Evolutionary conservation across 1,140 invertebrate species (phyloP), one percentile per base, ranked within the genome.

Genomic region (Liolophura sinensis): DNA sequence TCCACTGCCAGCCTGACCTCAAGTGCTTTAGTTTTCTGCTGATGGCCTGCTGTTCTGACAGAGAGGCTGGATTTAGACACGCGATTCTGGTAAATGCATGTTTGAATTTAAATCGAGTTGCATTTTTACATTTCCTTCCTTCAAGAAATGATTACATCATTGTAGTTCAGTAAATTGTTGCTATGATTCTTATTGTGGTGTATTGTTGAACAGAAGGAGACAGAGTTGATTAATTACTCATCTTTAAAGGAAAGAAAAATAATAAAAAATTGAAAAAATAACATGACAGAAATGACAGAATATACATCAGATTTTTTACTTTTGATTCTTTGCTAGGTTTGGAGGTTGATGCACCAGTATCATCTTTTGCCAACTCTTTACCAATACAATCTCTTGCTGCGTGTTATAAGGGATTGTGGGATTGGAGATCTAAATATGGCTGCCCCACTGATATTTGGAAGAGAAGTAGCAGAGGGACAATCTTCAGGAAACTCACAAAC

Each of bases 351-450:
- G 90, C 77, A 88, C 46, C 75, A 86, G 62, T 84, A 86, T 69
- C 87, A 85, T 56, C 85, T 94, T 7, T 86, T 82, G 60, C 92
- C 93, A 1, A 88, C 88, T 76, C 80, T 92, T 66, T 90, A 87
- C 69, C 89, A 88, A 11, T 97, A 92, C 74, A 95, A 96, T 88
- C 85, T 95, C 25, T 83, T 97, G 72, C 76, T 97, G 7, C 86
- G 90, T 72, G 89, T 89, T 78, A 88, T 90, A 0, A 88, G 91
- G 71, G 93, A 96, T 75, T 95, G 93, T 84, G 87, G 89, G 56
- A 85, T 94, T 68, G 93, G 92, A 0, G 85, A 89, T 76, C 75
- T 89, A 48, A 87, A 89, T 9, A 5, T 40, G 31, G 31, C 31
- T 40, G 31, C 31, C 3, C 31, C 31, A 40, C 31, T 40, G 3